Conservation (phyloP, 2,113 vertebrate species). For the Upupa epops region DNA sequence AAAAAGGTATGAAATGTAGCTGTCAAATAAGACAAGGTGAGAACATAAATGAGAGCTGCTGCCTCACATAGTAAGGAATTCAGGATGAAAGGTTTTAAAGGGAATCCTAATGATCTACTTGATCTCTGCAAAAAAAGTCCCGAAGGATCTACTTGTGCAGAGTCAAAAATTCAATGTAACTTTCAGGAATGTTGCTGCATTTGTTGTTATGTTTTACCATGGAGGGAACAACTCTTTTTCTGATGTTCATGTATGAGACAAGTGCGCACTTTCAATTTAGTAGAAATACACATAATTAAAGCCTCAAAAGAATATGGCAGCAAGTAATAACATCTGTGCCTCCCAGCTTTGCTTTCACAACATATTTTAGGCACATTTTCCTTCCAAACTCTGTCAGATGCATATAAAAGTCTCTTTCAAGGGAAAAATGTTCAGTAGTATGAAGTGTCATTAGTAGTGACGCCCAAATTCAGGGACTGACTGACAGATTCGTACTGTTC, state of each 20-base stretch:
- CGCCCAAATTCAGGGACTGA: not conserved
- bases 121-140: conserved; percentile 1
- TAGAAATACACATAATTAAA: conserved; percentile 24
- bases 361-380: not conserved
- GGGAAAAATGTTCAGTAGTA: not conserved
- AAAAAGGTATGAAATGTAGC: not conserved
- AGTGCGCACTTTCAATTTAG: not conserved
- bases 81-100: conserved; percentile 29
- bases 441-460: not conserved
- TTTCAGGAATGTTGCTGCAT: not conserved
- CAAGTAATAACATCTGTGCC: conserved; percentile 14
- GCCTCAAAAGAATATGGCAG: conserved; percentile 11
- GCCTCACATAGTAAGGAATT: conserved; percentile 10
- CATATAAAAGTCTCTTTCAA: not conserved
- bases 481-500: not conserved
- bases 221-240: not conserved
- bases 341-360: conserved; percentile 1
- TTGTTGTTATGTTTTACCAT: conserved; percentile 4
- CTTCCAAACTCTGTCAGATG: not conserved
- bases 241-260: not conserved
- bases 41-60: not conserved
- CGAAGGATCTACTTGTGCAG: not conserved
- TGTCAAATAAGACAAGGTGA: not conserved
- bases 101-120: conserved; percentile 13
- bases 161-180: not conserved